Conservation (phyloP, 2,797 vertebrate species). For the Neostethus bicornis region DNA sequence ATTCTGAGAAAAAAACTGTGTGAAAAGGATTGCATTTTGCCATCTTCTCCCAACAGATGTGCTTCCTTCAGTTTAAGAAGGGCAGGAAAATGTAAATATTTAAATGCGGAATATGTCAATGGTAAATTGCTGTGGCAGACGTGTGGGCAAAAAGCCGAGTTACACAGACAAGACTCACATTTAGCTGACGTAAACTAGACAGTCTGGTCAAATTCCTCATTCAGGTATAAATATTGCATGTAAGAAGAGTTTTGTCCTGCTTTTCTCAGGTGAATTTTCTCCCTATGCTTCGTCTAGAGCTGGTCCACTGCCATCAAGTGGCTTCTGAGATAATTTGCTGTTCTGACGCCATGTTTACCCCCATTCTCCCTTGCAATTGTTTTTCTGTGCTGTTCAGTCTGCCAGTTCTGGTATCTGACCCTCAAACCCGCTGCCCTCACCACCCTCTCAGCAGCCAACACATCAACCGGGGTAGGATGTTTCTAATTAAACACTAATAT, state of each 20-base stretch:
- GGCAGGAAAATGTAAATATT: conserved; percentile 7
- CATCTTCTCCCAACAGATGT: no score
- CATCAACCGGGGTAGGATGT: conserved; percentile 61
- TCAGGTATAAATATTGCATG: conserved; percentile 47
- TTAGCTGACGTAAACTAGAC: conserved; percentile 13
- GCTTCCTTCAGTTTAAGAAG: conserved; percentile 8
- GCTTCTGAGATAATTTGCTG: conserved; percentile 22
- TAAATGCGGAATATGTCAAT: conserved; percentile 14
- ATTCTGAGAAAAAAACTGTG: neutral
- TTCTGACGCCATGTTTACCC: conserved; percentile 4
- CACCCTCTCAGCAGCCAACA: conserved; percentile 45
- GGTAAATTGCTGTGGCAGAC: conserved; percentile 18
- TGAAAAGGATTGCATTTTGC: no score
- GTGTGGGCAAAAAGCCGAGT: conserved; percentile 8
- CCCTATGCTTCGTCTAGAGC: conserved; percentile 1
- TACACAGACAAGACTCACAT: conserved; percentile 8
- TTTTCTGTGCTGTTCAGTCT: conserved; percentile 26
- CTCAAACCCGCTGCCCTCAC: neutral
- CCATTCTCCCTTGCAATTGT: conserved; percentile 14
- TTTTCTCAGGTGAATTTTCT: neutral
- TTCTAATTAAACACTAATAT: conserved; percentile 79
- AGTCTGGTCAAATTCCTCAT: conserved; percentile 30
- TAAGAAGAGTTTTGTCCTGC: conserved; percentile 7
- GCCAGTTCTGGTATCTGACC: conserved; percentile 5
- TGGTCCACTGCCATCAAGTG: conserved; percentile 35